Base-by-base conservation (phyloP, 2,888 invertebrate species). In the Lymantria dispar region DNA sequence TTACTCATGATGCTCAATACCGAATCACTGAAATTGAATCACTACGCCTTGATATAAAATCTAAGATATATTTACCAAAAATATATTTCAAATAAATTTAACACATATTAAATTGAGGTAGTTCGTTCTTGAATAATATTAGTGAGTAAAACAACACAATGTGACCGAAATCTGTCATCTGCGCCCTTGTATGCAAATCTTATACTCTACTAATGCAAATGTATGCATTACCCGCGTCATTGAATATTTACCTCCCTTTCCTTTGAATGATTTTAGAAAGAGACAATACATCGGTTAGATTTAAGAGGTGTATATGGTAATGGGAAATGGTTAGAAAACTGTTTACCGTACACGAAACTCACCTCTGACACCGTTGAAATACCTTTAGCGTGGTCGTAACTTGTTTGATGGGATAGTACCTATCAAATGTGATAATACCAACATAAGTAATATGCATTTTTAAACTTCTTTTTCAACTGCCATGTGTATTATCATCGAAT, bases 161-260 rank as follows among this genome's bases (percentile, higher is more conserved):
- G 58, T 68, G 71, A 68, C 69, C 74, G 68, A 62, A 70, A 69
- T 75, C 63, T 69, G 74, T 72, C 73, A 74, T 56, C 64, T 47
- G 60, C 53, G 60, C 64, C 63, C 58, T 70, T 66, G 64, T 70
- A 74, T 78, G 76, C 71, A 75, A 78, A 79, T 74, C 48, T 45
- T 47, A 52, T 47, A 56, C 43, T 44, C 57, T 41, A 55, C 50
- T 49, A 47, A 72, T 72, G 70, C 63, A 70, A 71, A 72, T 69
- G 51, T 46, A 62, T 64, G 55, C 56, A 68, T 62, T 61, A 68
- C 60, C 54, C 56, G 61, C 63, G 59, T 59, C 60, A 59, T 62
- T 61, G 56, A 57, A 51, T 64, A 56, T 60, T 48, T 50, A 52
- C 54, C 48, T 58, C 48, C 54, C 47, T 54, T 46, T 70, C 62